Evolutionary conservation across 2,888 invertebrate species (phyloP).

Genomic region (Lasioglossum lativentre): DNA sequence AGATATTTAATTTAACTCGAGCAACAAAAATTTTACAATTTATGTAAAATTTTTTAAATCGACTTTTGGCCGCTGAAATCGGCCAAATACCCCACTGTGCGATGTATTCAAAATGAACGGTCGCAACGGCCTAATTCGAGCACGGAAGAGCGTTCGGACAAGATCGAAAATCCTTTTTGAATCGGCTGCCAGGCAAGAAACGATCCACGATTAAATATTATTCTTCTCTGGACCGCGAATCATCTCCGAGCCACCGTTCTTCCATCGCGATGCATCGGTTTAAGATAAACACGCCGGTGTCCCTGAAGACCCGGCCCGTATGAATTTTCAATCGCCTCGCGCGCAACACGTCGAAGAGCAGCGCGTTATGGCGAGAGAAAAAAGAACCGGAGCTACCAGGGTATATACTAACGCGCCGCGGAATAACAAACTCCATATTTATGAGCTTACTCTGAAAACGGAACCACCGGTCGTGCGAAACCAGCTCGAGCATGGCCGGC

Average conservation of each 20-base stretch:
- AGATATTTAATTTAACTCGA: too few species aligned
- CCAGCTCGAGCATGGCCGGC: background rate
- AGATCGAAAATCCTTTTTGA: background rate
- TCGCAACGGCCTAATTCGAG: background rate
- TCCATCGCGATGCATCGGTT: slow-evolving; percentile 50
- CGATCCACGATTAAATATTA: slow-evolving; percentile 29
- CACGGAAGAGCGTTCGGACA: background rate
- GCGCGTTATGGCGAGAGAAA: background rate
- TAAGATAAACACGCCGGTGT: slow-evolving; percentile 66
- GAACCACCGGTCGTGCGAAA: slow-evolving; percentile 44
- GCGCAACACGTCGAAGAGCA: slow-evolving; percentile 31
- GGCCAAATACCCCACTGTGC: too few species aligned
- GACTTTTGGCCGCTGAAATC: too few species aligned
- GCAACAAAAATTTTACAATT: too few species aligned
- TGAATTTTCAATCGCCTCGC: slow-evolving; percentile 68
- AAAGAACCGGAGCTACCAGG: slow-evolving; percentile 16
- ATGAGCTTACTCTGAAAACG: slow-evolving; percentile 74
- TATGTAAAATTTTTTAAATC: too few species aligned
- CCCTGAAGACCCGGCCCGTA: slow-evolving; percentile 54
- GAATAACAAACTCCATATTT: slow-evolving; percentile 72
- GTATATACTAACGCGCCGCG: slow-evolving; percentile 26
- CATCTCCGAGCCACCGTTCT: background rate
- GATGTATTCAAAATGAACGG: background rate
- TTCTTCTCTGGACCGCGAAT: slow-evolving; percentile 7
- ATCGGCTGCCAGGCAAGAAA: background rate